phyloP scores from a whole-genome alignment of 23 tunicate genomes.

The Halocynthia roretzi region DNA sequence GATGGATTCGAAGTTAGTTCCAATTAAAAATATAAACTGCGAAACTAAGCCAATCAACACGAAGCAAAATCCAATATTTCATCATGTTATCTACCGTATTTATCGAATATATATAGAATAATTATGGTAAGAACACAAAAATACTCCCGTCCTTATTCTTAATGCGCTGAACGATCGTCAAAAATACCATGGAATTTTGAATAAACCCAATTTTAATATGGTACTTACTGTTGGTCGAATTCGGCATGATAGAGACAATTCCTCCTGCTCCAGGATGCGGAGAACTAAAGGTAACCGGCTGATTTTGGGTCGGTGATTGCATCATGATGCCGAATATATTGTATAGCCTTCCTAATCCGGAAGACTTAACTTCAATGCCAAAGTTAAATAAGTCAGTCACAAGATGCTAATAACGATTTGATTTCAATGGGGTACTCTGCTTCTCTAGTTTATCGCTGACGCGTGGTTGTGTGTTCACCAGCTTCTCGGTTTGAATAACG shows the following conservation, averaged over 20 bases:
- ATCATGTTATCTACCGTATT: slow-evolving; percentile 5
- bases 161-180: background rate
- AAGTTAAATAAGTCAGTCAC: no score
- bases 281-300: slow-evolving; percentile 72
- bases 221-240: slow-evolving; percentile 44
- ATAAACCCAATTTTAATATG: background rate
- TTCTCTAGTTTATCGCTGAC: no score
- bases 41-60: no score
- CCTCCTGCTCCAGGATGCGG: slow-evolving; percentile 53
- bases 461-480: no score
- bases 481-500: no score
- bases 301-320: slow-evolving; percentile 77
- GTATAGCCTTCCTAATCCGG: slow-evolving; percentile 1
- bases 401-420: no score
- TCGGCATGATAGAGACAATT: slow-evolving; percentile 77
- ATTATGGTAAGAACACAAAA: no score
- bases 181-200: background rate
- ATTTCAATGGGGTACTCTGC: no score
- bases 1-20: no score
- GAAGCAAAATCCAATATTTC: background rate
- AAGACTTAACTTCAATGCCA: slow-evolving; percentile 29
- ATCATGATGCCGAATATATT: slow-evolving; percentile 45
- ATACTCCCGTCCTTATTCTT: no score
- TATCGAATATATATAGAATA: background rate
- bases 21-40: no score